Conservation (phyloP, 2,888 invertebrate genomes). For the Drosophila atripex region DNA sequence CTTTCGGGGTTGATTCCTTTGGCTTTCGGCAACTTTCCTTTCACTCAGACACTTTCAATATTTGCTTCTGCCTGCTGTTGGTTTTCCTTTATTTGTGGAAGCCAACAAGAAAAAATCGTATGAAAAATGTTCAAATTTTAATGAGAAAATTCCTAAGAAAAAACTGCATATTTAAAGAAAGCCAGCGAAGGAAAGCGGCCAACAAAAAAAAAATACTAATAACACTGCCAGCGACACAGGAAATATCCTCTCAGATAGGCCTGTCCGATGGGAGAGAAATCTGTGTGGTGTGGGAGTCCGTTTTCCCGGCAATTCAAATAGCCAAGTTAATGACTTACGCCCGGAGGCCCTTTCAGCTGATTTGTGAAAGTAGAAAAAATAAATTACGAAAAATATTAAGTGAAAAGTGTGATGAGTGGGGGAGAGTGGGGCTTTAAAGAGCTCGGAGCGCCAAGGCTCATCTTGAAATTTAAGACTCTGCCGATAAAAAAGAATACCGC, state of each 20-base stretch:
- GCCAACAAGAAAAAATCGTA: slow-evolving; percentile 32
- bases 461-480: slow-evolving; percentile 46
- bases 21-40: slow-evolving; percentile 56
- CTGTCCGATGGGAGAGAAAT: slow-evolving; percentile 7
- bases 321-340: slow-evolving; percentile 80
- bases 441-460: slow-evolving; percentile 6
- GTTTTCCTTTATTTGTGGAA: slow-evolving; percentile 68
- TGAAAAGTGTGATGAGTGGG: slow-evolving; percentile 22
- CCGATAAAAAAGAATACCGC: slow-evolving; percentile 36
- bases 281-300: slow-evolving; percentile 15
- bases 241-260: slow-evolving; percentile 54
- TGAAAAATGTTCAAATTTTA: slow-evolving; percentile 59
- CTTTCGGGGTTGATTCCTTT: slow-evolving; percentile 45
- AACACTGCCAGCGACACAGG: slow-evolving; percentile 55
- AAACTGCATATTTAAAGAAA: slow-evolving; percentile 77
- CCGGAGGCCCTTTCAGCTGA: slow-evolving; percentile 62
- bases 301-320: slow-evolving; percentile 69
- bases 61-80: slow-evolving; percentile 61
- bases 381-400: slow-evolving; percentile 34
- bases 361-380: slow-evolving; percentile 68
- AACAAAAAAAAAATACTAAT: slow-evolving; percentile 19
- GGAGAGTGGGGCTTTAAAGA: slow-evolving; percentile 7
- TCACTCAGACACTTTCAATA: slow-evolving; percentile 77
- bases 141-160: slow-evolving; percentile 79
- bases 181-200: slow-evolving; percentile 15